These are phyloP conservation scores for Drosophila infuscata DNA, from an alignment of 2,888 invertebrate species.

Conservation along the genomic window DNA sequence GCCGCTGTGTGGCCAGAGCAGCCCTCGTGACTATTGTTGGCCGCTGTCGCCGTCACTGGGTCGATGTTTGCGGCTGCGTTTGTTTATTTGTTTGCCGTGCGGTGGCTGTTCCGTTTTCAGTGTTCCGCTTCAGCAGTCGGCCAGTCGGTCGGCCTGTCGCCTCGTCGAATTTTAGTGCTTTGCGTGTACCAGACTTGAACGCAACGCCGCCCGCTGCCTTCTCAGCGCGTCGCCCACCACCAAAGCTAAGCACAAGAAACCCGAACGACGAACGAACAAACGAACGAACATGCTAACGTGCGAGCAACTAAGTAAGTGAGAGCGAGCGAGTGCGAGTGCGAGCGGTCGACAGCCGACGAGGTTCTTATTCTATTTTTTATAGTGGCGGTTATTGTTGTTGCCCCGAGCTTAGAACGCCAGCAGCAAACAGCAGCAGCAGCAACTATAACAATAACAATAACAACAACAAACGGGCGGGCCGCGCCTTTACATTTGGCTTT, in stretches of 20 bases:
- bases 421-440: conserved; percentile 24
- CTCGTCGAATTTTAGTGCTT: conserved; percentile 63
- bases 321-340: conserved; percentile 12
- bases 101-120: conserved; percentile 48
- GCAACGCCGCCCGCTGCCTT: conserved; percentile 57
- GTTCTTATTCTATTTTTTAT: conserved; percentile 75
- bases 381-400: conserved; percentile 46
- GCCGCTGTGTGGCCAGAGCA: conserved; percentile 7
- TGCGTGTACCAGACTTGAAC: conserved; percentile 71
- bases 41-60: conserved; percentile 48
- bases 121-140: conserved; percentile 58
- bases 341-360: conserved; percentile 39
- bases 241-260: conserved; percentile 27
- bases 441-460: conserved; percentile 31
- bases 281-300: conserved; percentile 10
- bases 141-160: conserved; percentile 53
- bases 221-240: conserved; percentile 43
- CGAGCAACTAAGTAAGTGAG: conserved; percentile 11
- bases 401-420: conserved; percentile 54
- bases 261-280: conserved; percentile 34
- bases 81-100: conserved; percentile 68
- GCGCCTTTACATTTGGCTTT: conserved; percentile 61
- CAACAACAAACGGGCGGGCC: conserved; percentile 53
- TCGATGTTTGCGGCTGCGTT: conserved; percentile 67
- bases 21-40: conserved; percentile 10